These are phyloP conservation scores for Zaprionus gabonicus DNA, from an alignment of 1,140 invertebrate species.

Conservation along the genomic window DNA sequence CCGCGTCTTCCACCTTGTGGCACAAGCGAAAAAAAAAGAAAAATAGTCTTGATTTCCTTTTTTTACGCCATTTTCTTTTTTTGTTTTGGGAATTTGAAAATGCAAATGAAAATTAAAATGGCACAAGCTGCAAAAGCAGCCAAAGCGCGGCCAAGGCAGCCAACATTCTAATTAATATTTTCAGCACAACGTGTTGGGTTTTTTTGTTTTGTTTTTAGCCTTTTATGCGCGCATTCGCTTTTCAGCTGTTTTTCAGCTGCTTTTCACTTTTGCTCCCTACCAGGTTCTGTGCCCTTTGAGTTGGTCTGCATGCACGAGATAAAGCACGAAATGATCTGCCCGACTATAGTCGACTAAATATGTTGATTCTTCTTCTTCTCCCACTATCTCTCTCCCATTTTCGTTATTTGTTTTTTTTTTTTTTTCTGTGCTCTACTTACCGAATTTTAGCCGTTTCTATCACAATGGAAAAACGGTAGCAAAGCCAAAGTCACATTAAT, in stretches of 20 bases:
- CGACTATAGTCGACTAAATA: background rate
- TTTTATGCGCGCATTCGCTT: slow-evolving; percentile 30
- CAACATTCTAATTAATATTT: slow-evolving; percentile 74
- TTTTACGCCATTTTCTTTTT: background rate
- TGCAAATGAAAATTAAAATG: slow-evolving; percentile 42
- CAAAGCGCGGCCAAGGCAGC: slow-evolving; percentile 17
- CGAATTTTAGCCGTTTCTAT: slow-evolving; percentile 34
- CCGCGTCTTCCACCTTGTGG: slow-evolving; percentile 66
- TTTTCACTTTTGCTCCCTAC: slow-evolving; percentile 19
- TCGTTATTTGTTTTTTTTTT: slow-evolving; percentile 13
- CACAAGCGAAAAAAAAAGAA: slow-evolving; percentile 15
- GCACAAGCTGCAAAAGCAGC: slow-evolving; percentile 9
- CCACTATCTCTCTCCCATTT: background rate
- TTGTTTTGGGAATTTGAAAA: slow-evolving; percentile 47
- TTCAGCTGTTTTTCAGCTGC: slow-evolving; percentile 47
- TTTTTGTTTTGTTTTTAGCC: background rate
- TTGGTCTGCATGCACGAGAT: slow-evolving; percentile 22
- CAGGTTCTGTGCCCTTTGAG: slow-evolving; percentile 34
- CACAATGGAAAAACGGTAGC: slow-evolving; percentile 21
- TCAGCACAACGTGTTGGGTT: slow-evolving; percentile 38
- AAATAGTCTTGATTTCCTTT: slow-evolving; percentile 7
- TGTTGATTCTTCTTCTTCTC: background rate
- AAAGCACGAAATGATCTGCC: background rate
- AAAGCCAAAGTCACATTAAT: slow-evolving; percentile 35
- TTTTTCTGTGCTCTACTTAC: slow-evolving; percentile 34